Evolutionary conservation across 2,113 vertebrate genomes (phyloP).

Genomic region (Saiga tatarica): DNA sequence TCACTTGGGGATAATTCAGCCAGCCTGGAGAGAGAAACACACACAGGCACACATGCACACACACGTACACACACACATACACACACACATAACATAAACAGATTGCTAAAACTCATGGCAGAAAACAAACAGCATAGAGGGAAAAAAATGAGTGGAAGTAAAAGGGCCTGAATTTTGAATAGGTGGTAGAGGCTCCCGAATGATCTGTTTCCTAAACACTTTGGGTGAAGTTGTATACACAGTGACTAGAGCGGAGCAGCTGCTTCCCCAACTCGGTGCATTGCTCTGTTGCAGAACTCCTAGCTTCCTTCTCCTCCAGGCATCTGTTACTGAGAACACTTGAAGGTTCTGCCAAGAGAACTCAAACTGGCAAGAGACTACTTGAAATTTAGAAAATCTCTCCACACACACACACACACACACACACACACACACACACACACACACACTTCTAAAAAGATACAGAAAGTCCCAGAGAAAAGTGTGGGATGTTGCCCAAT

Average conservation of each 20-base stretch:
- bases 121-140: conserved; percentile 55
- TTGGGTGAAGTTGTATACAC: conserved; percentile 62
- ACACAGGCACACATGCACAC: background rate
- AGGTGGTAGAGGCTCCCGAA: conserved; percentile 33
- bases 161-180: conserved; percentile 62
- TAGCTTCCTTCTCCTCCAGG: conserved; percentile 53
- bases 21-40: conserved; percentile 28
- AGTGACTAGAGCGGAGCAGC: conserved; percentile 60
- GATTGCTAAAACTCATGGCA: conserved; percentile 54
- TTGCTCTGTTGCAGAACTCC: conserved; percentile 64
- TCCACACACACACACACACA: background rate
- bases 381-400: conserved; percentile 53
- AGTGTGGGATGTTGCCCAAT: background rate
- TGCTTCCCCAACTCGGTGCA: conserved; percentile 65
- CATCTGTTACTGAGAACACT: conserved; percentile 51
- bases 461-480: background rate
- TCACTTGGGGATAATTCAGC: conserved; percentile 66
- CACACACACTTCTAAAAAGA: background rate
- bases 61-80: background rate
- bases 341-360: conserved; percentile 54
- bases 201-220: conserved; percentile 58
- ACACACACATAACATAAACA: conserved; percentile 47
- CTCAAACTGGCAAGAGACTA: conserved; percentile 35
- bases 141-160: background rate
- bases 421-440: background rate